phyloP scores from a whole-genome alignment of 2,888 invertebrate genomes.

The Callosobruchus maculatus region DNA sequence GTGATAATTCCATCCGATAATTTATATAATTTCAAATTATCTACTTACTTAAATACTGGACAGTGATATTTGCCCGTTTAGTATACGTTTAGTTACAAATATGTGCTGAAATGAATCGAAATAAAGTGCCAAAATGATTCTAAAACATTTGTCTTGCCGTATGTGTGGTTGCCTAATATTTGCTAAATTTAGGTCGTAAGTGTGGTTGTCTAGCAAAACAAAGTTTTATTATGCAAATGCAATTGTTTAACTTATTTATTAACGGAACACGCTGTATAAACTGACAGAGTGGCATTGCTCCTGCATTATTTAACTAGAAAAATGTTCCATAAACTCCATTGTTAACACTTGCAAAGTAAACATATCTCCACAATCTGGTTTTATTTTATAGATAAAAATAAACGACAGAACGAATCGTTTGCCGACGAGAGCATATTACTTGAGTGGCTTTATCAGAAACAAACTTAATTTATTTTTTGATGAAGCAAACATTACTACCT shows the following conservation, averaged over 20 bases:
- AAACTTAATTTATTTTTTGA: neutral
- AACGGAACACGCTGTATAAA: neutral
- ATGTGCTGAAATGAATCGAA: neutral
- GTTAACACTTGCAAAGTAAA: neutral
- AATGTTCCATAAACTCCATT: neutral
- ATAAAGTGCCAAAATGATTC: neutral
- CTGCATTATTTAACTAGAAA: neutral
- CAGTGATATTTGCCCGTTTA: neutral
- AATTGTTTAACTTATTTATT: neutral
- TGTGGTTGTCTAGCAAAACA: neutral
- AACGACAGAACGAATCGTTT: neutral
- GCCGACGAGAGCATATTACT: neutral
- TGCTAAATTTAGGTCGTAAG: neutral
- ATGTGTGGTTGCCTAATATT: neutral
- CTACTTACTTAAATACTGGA: neutral
- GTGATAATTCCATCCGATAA: neutral
- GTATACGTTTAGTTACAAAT: neutral
- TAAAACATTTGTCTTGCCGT: neutral
- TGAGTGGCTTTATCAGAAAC: neutral
- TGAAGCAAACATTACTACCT: neutral
- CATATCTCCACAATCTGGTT: neutral
- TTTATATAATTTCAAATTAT: neutral
- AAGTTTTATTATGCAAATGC: neutral
- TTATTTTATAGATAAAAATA: constrained; percentile 2
- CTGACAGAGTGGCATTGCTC: neutral